Conservation (phyloP, 2,888 invertebrate genomes). For the Noctua janthina region DNA sequence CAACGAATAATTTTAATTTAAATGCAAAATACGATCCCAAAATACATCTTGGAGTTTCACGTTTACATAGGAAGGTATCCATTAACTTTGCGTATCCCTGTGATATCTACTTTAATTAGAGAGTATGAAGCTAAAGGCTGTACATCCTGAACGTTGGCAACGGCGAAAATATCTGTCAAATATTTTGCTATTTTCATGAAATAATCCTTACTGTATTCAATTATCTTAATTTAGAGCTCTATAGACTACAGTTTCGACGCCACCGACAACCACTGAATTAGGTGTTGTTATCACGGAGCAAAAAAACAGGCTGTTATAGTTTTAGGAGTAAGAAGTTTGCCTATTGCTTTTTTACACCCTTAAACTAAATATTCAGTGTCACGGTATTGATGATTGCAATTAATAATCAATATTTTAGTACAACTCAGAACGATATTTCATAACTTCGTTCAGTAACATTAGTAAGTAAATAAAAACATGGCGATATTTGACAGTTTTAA, state of each 20-base stretch:
- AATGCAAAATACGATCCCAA: slow-evolving; percentile 58
- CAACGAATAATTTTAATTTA: slow-evolving; percentile 60
- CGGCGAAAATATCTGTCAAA: not conserved
- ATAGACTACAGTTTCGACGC: not conserved
- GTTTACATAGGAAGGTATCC: slow-evolving; percentile 40
- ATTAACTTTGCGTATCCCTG: slow-evolving; percentile 13
- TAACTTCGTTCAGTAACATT: too few species aligned
- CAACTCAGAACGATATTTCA: too few species aligned
- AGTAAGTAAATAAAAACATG: too few species aligned
- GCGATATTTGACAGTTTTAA: not conserved
- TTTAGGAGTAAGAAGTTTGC: not conserved
- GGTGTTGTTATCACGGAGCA: not conserved
- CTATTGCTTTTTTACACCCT: not conserved
- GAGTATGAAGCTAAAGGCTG: not conserved
- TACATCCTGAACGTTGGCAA: not conserved
- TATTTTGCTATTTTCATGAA: not conserved
- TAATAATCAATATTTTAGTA: too few species aligned
- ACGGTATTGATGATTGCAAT: too few species aligned
- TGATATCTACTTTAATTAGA: slow-evolving; percentile 15
- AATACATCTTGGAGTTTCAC: slow-evolving; percentile 25
- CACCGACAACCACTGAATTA: not conserved
- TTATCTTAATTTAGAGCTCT: not conserved
- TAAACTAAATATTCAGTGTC: not conserved
- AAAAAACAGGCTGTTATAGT: not conserved
- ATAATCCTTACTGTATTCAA: too few species aligned